These are phyloP conservation scores for Tillus elongatus DNA, from an alignment of 2,888 invertebrate genomes.

Conservation along the genomic window DNA sequence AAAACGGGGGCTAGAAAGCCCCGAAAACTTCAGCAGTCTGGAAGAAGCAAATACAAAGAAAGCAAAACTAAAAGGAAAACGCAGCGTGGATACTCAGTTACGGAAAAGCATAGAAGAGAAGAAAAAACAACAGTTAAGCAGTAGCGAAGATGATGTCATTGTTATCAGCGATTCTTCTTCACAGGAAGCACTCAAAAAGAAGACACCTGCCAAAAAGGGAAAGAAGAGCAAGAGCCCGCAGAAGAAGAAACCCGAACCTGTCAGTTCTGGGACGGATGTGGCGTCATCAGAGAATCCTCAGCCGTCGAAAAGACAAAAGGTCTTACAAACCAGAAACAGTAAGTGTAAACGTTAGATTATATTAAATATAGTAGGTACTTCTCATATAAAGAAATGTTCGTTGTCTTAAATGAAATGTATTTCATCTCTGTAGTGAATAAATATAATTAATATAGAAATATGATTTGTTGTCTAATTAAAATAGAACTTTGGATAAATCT, in stretches of 20 bases:
- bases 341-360: too few species aligned
- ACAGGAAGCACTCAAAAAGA: too few species aligned
- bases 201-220: slow-evolving; percentile 17
- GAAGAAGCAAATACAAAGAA: slow-evolving; percentile 15
- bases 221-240: slow-evolving; percentile 27
- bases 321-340: neutral
- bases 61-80: slow-evolving; percentile 27
- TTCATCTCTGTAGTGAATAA: too few species aligned
- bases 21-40: slow-evolving; percentile 17
- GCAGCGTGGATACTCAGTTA: slow-evolving; percentile 32
- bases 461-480: too few species aligned
- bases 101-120: slow-evolving; percentile 46
- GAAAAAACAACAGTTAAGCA: slow-evolving; percentile 44
- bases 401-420: too few species aligned
- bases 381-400: too few species aligned
- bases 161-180: too few species aligned
- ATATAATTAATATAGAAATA: too few species aligned
- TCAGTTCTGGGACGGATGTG: neutral
- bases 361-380: too few species aligned
- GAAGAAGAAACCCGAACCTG: slow-evolving; percentile 10
- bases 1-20: slow-evolving; percentile 29
- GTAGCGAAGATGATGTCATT: slow-evolving; percentile 44
- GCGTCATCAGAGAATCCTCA: slow-evolving; percentile 3
- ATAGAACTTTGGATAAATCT: too few species aligned
- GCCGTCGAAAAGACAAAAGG: neutral